phyloP scores from a whole-genome alignment of 2,888 invertebrate genomes.

The Nycteola revayana region DNA sequence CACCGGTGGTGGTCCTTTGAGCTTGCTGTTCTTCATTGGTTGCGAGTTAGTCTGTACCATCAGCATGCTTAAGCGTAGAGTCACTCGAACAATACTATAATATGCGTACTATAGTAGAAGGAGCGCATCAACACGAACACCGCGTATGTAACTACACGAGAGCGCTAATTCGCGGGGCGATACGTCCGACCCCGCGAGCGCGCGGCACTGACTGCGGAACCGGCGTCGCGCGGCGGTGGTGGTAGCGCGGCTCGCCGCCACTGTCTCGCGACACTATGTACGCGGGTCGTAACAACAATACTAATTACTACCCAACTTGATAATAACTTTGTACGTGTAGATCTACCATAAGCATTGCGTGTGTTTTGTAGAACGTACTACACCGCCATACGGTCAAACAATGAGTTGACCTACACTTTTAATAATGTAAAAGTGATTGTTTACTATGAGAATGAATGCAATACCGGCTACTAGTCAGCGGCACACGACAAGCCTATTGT shows the following conservation, averaged over 20 bases:
- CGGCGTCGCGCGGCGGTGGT: neutral
- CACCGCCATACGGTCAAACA: conserved; percentile 40
- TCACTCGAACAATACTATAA: conserved; percentile 78
- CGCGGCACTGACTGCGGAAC: conserved; percentile 57
- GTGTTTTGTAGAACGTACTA: conserved; percentile 31
- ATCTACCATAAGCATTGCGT: conserved; percentile 30
- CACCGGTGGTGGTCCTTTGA: conserved; percentile 88
- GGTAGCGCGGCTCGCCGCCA: neutral
- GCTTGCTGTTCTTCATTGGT: conserved; percentile 73
- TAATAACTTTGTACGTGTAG: conserved; percentile 25
- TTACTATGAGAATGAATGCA: conserved; percentile 60
- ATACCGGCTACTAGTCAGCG: conserved; percentile 40
- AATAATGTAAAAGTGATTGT: conserved; percentile 63
- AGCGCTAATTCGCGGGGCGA: conserved; percentile 47
- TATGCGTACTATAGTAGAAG: conserved; percentile 70
- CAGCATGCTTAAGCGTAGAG: conserved; percentile 68
- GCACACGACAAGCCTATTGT: conserved; percentile 48
- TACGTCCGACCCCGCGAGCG: conserved; percentile 60
- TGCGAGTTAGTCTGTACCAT: conserved; percentile 83
- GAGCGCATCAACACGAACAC: conserved; percentile 66
- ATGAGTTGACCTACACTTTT: conserved; percentile 57
- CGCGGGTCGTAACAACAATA: conserved; percentile 20
- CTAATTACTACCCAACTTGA: conserved; percentile 16
- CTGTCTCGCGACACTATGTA: neutral
- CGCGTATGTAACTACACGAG: conserved; percentile 58